phyloP scores from a whole-genome alignment of 2,113 vertebrate species.

The Hydrolagus affinis region DNA sequence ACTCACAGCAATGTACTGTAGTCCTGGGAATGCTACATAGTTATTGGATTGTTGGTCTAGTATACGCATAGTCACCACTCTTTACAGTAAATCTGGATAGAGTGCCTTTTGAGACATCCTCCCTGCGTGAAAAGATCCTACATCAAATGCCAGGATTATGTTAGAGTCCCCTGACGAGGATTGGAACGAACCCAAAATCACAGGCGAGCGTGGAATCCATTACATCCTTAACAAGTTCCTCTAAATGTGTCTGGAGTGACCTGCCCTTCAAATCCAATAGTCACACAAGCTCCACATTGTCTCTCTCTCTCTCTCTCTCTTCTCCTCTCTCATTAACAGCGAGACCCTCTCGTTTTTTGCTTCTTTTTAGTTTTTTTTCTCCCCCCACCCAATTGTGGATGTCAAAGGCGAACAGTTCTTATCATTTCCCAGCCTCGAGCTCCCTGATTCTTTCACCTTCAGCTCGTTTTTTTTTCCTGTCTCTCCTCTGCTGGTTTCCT shows the following conservation, averaged over 20 bases:
- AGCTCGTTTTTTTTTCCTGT: background rate
- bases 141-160: background rate
- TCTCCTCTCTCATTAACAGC: background rate
- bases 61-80: too few relatives aligned
- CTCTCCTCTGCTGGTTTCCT: too few relatives aligned
- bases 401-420: background rate
- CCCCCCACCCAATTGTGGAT: background rate
- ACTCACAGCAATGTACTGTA: too few relatives aligned
- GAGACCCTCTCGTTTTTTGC: background rate
- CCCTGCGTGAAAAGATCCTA: too few relatives aligned
- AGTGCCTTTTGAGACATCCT: too few relatives aligned
- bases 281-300: too few relatives aligned
- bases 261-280: background rate
- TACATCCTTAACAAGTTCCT: background rate
- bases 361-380: slow-evolving; percentile 1
- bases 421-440: too few relatives aligned
- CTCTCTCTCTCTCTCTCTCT: too few relatives aligned
- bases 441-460: background rate
- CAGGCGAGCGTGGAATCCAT: background rate
- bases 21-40: too few relatives aligned
- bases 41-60: too few relatives aligned
- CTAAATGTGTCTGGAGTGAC: background rate
- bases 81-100: too few relatives aligned
- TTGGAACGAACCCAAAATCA: background rate
- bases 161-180: background rate